A percentile compares a stretch with the other conserved stretches of the same genome.
Evolutionary conservation across 2,888 invertebrate species (phyloP).

Genomic region (Carcina quercana): DNA sequence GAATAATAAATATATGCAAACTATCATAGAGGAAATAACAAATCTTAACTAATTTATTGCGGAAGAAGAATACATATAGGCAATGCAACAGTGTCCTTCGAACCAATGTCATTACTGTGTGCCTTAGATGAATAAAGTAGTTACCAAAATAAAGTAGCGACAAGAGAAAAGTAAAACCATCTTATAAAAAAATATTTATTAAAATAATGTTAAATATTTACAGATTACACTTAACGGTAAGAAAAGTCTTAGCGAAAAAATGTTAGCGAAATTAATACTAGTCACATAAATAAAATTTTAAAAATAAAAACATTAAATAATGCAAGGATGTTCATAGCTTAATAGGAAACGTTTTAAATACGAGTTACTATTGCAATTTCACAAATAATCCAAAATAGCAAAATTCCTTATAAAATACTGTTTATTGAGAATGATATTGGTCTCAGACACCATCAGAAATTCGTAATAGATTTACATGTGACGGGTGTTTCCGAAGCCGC

Average conservation of each 20-base stretch:
- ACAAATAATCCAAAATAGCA: constrained; percentile 10
- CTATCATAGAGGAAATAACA: too few species aligned
- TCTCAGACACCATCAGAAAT: constrained; percentile 24
- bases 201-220: constrained; percentile 45
- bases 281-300: constrained; percentile 1
- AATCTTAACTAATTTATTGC: too few species aligned
- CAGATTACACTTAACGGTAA: constrained; percentile 30
- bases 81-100: too few species aligned
- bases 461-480: constrained; percentile 81
- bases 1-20: too few species aligned
- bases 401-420: constrained; percentile 21
- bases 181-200: constrained; percentile 35
- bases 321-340: not conserved
- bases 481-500: constrained; percentile 93
- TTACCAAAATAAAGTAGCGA: too few species aligned
- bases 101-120: too few species aligned
- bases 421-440: constrained; percentile 30
- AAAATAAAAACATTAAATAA: not conserved
- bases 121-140: too few species aligned
- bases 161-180: too few species aligned
- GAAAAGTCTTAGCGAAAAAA: constrained; percentile 39
- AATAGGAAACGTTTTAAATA: too few species aligned
- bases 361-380: constrained; percentile 8
- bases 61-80: too few species aligned
- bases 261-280: constrained; percentile 12